phyloP scores from a whole-genome alignment of 2,113 vertebrate genomes.

The Mormyrus lacerda region DNA sequence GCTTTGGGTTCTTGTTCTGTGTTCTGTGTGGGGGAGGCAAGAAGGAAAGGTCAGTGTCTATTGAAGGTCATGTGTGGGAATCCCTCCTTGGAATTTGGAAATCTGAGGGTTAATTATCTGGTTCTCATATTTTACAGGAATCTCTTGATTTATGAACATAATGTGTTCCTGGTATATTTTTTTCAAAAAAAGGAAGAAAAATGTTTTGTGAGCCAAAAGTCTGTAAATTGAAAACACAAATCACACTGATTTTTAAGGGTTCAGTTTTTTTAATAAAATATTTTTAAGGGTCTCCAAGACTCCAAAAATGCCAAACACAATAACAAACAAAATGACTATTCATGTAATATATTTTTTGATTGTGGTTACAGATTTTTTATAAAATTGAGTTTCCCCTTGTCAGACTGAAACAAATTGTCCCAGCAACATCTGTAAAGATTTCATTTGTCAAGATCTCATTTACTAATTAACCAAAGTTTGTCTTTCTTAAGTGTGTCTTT shows the following conservation, averaged over 20 bases:
- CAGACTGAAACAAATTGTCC: too few relatives aligned
- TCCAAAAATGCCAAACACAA: not conserved
- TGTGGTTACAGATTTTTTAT: not conserved
- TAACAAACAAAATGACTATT: not conserved
- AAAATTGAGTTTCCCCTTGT: not conserved
- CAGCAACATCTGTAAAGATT: not conserved
- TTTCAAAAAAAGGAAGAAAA: too few relatives aligned
- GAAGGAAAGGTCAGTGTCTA: constrained; percentile 44
- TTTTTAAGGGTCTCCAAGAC: not conserved
- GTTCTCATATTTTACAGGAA: not conserved
- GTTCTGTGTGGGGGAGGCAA: constrained; percentile 42
- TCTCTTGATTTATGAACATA: not conserved
- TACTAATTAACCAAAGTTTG: not conserved
- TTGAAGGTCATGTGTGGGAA: constrained; percentile 39
- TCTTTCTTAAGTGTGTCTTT: not conserved
- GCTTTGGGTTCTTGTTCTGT: constrained; percentile 40
- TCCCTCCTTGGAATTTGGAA: not conserved
- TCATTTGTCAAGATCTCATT: not conserved
- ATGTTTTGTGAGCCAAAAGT: not conserved
- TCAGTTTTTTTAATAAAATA: not conserved
- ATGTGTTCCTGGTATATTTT: not conserved
- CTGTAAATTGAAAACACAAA: not conserved
- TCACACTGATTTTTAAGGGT: not conserved
- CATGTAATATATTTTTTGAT: not conserved
- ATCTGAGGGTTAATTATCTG: not conserved